Evolutionary conservation across 2,797 vertebrate species (phyloP), one percentile per base, ranked within the genome.

Genomic region (Typhlichthys eigenmanni): DNA sequence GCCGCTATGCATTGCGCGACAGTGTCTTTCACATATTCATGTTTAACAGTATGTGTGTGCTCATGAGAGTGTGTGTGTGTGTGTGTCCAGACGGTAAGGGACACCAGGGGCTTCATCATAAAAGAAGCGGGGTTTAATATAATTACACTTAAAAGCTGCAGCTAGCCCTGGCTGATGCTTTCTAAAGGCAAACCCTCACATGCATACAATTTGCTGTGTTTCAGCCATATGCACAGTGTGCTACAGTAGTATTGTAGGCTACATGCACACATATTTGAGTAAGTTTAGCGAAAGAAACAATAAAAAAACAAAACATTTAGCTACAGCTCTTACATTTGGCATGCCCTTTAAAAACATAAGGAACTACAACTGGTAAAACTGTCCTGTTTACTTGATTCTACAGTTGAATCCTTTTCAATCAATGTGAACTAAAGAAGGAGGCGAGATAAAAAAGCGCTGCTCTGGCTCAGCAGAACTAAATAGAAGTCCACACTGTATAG

Each of bases 101-200:
- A 59, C 71, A 62, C 52, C 60, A 55, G 64, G 50, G 61, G 32
- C 47, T n/a, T n/a, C n/a, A n/a, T n/a, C n/a, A n/a, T 78, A 74
- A 70, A 60, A 46, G 50, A n/a, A 47, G 45, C 54, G 61, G 16
- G 34, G 34, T 29, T 64, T 60, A 64, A 38, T 69, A 55, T 63
- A 80, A 67, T 72, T 75, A 73, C 53, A 68, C 56, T 50, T 56
- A 50, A 19, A 45, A 66, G 56, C 47, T 49, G 12, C 45, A 14
- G n/a, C 45, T 7, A 19, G 16, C 56, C 10, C 51, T 3, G 50
- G n/a, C n/a, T 29, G 10, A 9, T 7, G 13, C 4, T n/a, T 3
- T 11, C 29, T 55, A 7, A n/a, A 38, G 32, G 29, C 9, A 43
- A 14, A 2, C 38, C 38, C 38, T 43, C 38, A 43, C 38, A 43